Base-by-base conservation (phyloP, 2,888 invertebrate genomes). In the Acleris emargana region DNA sequence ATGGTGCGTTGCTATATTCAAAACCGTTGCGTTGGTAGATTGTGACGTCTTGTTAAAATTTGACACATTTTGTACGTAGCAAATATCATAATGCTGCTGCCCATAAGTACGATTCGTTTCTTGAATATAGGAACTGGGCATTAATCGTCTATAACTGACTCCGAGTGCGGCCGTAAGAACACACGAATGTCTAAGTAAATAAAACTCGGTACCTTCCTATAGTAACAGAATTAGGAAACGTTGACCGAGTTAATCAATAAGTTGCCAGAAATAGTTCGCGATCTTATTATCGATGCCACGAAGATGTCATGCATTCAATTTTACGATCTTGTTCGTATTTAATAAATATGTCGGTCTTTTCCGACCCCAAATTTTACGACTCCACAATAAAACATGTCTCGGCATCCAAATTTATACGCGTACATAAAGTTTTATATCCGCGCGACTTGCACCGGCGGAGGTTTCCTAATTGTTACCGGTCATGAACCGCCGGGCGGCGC, bases 391-490 rank as follows among this genome's bases (percentile, higher is more conserved):
- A 92, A 91, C 91, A 91, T 91, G 92, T 91, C 91, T 88, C 91
- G 91, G 88, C 90, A 91, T 87, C 87, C 81, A 86, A 92, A 92
- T 91, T 91, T 92, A 91, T 91, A 91, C 85, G 88, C 88, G 89
- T 88, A 90, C 91, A 91, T 92, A 92, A 92, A 92, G 87, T 92
- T 92, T 92, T 91, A 91, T 91, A 88, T 83, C 89, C 84, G 82
- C 81, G 87, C 87, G 84, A 88, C 91, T 89, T 88, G 91, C 91
- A 89, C 82, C 82, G 84, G 72, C 75, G 82, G 81, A 82, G 86
- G 83, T 84, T 80, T 82, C 91, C 87, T 91, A 92, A 92, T 92
- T 92, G 91, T 87, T 86, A 80, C 80, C 82, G 89, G 87, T 89
- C 92, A 91, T 91, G 91, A 72, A 67, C 68, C 69, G 79, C 73